phyloP scores from a whole-genome alignment of 1,140 invertebrate genomes.

The Microplitis mediator region DNA sequence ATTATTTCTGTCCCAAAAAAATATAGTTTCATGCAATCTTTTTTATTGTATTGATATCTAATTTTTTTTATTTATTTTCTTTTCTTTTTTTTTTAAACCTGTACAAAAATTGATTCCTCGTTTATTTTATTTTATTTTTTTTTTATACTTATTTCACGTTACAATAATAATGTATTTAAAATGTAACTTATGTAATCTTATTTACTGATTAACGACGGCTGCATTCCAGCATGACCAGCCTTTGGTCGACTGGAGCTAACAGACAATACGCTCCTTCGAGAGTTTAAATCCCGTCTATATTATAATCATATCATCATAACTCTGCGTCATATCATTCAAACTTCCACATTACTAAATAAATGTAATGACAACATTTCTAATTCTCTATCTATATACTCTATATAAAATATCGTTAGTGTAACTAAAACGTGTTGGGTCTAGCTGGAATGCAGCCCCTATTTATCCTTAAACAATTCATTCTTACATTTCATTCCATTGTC shows the following conservation, averaged over 20 bases:
- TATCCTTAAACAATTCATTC: constrained; percentile 46
- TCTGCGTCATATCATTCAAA: constrained; percentile 20
- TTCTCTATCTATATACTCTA: constrained; percentile 63
- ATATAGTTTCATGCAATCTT: constrained; percentile 26
- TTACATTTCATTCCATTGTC: constrained; percentile 21
- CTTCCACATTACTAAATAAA: constrained; percentile 42
- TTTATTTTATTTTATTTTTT: constrained; percentile 37
- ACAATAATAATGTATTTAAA: constrained; percentile 62
- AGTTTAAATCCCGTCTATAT: constrained; percentile 46
- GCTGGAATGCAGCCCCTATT: constrained; percentile 61
- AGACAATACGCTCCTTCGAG: constrained; percentile 61
- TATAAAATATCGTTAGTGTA: constrained; percentile 64
- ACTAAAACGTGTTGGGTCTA: constrained; percentile 61
- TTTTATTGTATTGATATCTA: not conserved
- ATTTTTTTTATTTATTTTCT: constrained; percentile 35
- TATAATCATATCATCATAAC: constrained; percentile 16
- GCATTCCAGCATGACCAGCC: constrained; percentile 61
- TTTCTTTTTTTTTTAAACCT: constrained; percentile 53
- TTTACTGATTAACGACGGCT: constrained; percentile 60
- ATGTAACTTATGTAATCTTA: constrained; percentile 62
- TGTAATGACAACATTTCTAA: constrained; percentile 46
- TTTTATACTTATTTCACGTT: constrained; percentile 37
- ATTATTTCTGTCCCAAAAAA: constrained; percentile 50
- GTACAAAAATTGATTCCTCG: constrained; percentile 60
- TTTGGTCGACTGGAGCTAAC: constrained; percentile 63